A percentile compares a stretch with the other conserved stretches of the same genome.
Conservation (phyloP, 2,113 vertebrate species). For the Tetrax tetrax region DNA sequence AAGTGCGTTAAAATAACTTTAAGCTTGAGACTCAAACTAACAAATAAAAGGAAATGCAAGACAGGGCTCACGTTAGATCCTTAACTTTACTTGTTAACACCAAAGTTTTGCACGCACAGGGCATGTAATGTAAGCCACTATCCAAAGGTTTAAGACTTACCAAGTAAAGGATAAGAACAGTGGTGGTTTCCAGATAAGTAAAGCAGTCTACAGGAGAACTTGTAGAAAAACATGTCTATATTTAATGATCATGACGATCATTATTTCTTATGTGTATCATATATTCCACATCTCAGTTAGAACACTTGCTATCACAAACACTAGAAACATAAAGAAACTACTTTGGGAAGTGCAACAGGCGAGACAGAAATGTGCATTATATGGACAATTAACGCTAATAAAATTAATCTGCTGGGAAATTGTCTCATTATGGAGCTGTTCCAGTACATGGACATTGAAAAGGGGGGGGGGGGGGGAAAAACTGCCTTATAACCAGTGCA, state of each 20-base stretch:
- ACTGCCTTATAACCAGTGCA: not conserved
- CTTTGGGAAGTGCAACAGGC: not conserved
- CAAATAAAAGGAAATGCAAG: conserved; percentile 47
- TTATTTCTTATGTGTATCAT: not conserved
- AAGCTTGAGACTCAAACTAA: not conserved
- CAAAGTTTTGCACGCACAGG: not conserved
- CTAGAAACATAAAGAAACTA: not conserved
- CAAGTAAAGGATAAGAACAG: not conserved
- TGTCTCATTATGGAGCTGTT: not conserved
- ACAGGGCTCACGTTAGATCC: not conserved
- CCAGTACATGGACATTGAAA: not conserved
- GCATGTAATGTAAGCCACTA: not conserved
- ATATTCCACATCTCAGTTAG: not conserved
- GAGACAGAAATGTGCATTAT: not conserved
- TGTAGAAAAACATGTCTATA: not conserved
- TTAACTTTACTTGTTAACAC: not conserved
- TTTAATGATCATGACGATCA: not conserved
- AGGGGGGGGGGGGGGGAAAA: too few relatives aligned
- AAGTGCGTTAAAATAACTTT: conserved; percentile 28
- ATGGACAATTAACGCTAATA: not conserved
- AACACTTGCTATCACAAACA: not conserved
- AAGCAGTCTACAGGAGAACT: not conserved
- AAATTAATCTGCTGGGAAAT: not conserved
- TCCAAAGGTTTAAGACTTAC: not conserved
- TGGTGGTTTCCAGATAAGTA: not conserved